Conservation (phyloP, 2,113 vertebrate genomes). For the Sphaerodactylus townsendi region DNA sequence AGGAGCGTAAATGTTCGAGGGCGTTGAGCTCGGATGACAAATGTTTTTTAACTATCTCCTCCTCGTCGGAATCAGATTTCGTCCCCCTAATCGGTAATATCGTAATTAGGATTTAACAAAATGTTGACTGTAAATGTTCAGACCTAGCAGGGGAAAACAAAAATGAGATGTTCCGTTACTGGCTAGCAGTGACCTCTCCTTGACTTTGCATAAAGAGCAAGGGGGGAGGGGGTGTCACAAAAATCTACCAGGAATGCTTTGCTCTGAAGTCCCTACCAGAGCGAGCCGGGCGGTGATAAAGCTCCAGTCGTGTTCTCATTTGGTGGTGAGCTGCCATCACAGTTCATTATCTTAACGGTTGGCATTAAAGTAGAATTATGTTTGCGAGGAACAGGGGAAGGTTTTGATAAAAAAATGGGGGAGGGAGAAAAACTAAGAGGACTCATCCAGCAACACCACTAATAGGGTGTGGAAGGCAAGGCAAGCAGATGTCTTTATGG, state of each 20-base stretch:
- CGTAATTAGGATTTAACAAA: conserved; percentile 72
- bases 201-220: conserved; percentile 85
- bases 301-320: conserved; percentile 95
- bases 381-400: conserved; percentile 72
- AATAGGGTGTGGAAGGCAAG: conserved; percentile 69
- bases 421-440: conserved; percentile 44
- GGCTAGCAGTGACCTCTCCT: conserved; percentile 81
- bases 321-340: conserved; percentile 89
- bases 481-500: conserved; percentile 70
- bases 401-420: conserved; percentile 72
- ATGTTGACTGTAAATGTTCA: conserved; percentile 74
- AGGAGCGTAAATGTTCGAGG: conserved; percentile 14
- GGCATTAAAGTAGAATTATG: conserved; percentile 80
- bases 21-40: conserved; percentile 4
- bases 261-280: conserved; percentile 85
- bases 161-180: conserved; percentile 84
- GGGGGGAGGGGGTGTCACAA: conserved; percentile 64
- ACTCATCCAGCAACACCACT: conserved; percentile 67
- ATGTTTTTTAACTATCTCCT: conserved; percentile 42
- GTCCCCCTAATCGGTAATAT: conserved; percentile 38
- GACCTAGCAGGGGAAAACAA: conserved; percentile 72
- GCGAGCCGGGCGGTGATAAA: conserved; percentile 89
- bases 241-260: conserved; percentile 84
- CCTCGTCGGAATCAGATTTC: conserved; percentile 54
- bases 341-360: conserved; percentile 86